Percentiles rank a stretch among this genome's conserved stretches.
These are phyloP conservation scores for Hippasteria phrygiana DNA, from an alignment of 53 echinoderm and acorn worm species.

Conservation along the genomic window DNA sequence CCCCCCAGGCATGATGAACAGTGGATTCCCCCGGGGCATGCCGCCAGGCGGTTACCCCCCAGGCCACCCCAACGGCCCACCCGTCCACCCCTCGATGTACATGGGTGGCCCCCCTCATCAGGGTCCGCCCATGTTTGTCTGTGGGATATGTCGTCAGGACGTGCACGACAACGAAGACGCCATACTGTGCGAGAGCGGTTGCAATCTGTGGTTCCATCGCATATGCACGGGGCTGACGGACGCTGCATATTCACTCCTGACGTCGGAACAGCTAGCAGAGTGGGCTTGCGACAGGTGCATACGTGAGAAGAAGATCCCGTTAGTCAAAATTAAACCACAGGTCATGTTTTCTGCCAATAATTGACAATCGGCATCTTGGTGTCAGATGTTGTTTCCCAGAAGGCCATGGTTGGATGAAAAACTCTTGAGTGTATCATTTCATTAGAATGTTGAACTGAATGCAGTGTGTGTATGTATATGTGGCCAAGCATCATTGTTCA, in stretches of 20 bases:
- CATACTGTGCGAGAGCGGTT: constrained; percentile 85
- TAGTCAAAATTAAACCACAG: constrained; percentile 84
- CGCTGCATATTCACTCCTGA: constrained; percentile 85
- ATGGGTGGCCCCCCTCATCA: constrained; percentile 43
- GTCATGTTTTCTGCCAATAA: constrained; percentile 54
- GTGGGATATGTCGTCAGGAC: constrained; percentile 89
- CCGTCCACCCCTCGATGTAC: constrained; percentile 86
- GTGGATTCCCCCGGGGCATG: constrained; percentile 47
- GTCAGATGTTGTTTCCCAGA: neutral
- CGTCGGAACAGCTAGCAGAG: constrained; percentile 85
- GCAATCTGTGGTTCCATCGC: constrained; percentile 93
- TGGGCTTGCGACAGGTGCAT: constrained; percentile 98
- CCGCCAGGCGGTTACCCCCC: constrained; percentile 16
- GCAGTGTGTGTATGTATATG: no score
- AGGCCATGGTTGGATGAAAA: neutral
- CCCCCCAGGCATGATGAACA: constrained; percentile 58
- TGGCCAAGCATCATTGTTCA: no score
- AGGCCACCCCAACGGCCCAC: constrained; percentile 51
- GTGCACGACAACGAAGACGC: constrained; percentile 90
- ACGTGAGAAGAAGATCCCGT: constrained; percentile 90
- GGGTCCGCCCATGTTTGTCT: constrained; percentile 75
- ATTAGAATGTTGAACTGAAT: no score
- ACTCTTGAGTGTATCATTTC: no score
- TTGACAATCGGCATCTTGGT: neutral
- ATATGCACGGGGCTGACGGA: constrained; percentile 90